phyloP scores from a whole-genome alignment of 2,113 vertebrate species.

The Thamnaconus septentrionalis region DNA sequence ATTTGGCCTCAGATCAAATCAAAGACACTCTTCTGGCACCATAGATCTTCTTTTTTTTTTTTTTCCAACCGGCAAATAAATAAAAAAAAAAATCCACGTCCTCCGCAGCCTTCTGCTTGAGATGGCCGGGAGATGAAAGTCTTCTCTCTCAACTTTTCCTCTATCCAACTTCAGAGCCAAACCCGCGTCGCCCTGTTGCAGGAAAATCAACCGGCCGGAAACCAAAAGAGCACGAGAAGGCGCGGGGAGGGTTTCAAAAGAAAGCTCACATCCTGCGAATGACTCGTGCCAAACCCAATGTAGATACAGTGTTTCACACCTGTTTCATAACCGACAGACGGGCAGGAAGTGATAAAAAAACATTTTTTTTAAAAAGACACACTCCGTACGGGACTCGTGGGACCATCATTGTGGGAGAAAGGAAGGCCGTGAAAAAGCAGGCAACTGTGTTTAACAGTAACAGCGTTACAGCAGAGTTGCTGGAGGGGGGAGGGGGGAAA shows the following conservation, averaged over 20 bases:
- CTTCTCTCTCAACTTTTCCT: constrained; percentile 39
- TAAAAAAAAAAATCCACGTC: constrained; percentile 28
- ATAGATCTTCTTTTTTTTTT: too few species aligned
- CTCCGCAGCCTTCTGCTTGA: constrained; percentile 34
- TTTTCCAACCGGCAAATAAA: too few species aligned
- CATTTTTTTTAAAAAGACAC: constrained; percentile 26
- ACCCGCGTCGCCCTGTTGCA: constrained; percentile 8
- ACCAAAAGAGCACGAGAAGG: constrained; percentile 31
- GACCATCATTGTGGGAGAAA: constrained; percentile 16
- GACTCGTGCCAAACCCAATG: constrained; percentile 13
- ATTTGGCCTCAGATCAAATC: background rate
- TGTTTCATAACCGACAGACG: background rate
- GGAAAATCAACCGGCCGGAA: constrained; percentile 25
- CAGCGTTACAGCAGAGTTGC: constrained; percentile 51
- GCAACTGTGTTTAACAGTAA: constrained; percentile 66
- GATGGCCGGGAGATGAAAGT: constrained; percentile 53
- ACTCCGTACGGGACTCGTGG: constrained; percentile 25
- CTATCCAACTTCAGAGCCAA: constrained; percentile 47
- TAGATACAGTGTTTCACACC: constrained; percentile 24
- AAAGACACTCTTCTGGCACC: background rate
- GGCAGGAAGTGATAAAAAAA: constrained; percentile 4
- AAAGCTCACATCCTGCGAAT: constrained; percentile 18
- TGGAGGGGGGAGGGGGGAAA: constrained; percentile 33
- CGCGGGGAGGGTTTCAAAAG: constrained; percentile 26
- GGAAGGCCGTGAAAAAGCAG: constrained; percentile 57